Percentiles rank a stretch among this genome's conserved stretches.
These are phyloP conservation scores for Megaceryle torquata DNA, from an alignment of 2,113 vertebrate genomes.

Conservation along the genomic window DNA sequence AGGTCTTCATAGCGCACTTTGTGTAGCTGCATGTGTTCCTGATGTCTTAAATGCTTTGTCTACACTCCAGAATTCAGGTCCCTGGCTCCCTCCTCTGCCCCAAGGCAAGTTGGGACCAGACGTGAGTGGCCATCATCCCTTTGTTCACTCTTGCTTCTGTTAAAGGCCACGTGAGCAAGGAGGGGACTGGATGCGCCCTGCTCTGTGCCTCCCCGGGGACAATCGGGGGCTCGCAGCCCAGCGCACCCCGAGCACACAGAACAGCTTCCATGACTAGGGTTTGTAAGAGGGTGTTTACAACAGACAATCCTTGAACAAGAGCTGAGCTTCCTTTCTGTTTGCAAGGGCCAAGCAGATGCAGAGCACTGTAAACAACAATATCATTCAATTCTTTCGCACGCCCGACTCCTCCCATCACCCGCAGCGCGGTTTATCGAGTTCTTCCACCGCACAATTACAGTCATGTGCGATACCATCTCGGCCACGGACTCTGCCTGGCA, in stretches of 20 bases:
- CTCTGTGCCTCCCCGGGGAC: accelerated
- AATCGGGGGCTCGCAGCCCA: neutral
- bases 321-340: conserved; percentile 9
- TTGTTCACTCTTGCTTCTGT: accelerated
- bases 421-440: neutral
- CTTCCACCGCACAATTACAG: conserved; percentile 30
- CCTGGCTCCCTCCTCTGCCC: neutral
- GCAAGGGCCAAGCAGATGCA: neutral
- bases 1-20: neutral
- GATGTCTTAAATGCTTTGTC: neutral
- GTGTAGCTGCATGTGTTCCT: neutral
- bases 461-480: conserved; percentile 33
- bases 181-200: neutral
- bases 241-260: neutral
- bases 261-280: neutral
- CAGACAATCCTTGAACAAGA: neutral
- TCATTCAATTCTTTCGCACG: neutral
- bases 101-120: neutral
- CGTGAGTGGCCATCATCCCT: accelerated
- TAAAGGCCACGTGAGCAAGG: neutral
- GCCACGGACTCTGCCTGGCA: conserved; percentile 14
- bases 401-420: conserved; percentile 52
- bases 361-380: conserved; percentile 32
- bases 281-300: neutral
- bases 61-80: neutral